Evolutionary conservation across 2,888 invertebrate species (phyloP).

Genomic region (Drosophila rellima): DNA sequence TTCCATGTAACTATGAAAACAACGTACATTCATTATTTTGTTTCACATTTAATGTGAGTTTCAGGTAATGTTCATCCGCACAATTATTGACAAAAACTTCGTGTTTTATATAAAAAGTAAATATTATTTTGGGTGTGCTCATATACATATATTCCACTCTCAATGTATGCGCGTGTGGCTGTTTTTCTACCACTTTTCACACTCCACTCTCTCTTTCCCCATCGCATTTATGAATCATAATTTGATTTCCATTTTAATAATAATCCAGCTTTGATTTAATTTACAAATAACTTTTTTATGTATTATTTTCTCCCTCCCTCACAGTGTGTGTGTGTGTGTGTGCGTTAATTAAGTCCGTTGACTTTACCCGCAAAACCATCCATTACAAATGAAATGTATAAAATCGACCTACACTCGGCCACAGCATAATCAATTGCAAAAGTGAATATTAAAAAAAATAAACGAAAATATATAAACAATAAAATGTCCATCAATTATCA

Average conservation of each 20-base stretch:
- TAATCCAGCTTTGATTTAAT: constrained; percentile 58
- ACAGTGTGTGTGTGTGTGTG: constrained; percentile 7
- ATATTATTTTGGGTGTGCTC: constrained; percentile 29
- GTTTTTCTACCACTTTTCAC: background rate
- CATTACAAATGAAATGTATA: constrained; percentile 50
- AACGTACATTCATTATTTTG: constrained; percentile 1
- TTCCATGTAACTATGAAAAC: constrained; percentile 12
- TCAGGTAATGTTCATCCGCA: constrained; percentile 19
- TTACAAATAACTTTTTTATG: constrained; percentile 30
- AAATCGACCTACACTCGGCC: constrained; percentile 28
- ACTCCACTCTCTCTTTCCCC: background rate
- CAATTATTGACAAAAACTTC: constrained; percentile 22
- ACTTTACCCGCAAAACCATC: constrained; percentile 55
- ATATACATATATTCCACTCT: constrained; percentile 13
- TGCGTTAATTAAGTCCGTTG: constrained; percentile 47
- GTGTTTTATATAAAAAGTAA: constrained; percentile 23
- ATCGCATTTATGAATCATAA: constrained; percentile 14
- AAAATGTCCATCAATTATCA: constrained; percentile 43
- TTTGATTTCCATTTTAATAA: constrained; percentile 49
- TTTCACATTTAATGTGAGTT: constrained; percentile 29
- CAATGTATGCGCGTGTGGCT: constrained; percentile 10
- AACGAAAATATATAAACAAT: constrained; percentile 25
- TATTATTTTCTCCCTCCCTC: background rate
- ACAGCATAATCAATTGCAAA: constrained; percentile 41
- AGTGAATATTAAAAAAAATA: constrained; percentile 37